Base-by-base conservation (phyloP, 2,113 vertebrate species). In the Zosterops japonicus region DNA sequence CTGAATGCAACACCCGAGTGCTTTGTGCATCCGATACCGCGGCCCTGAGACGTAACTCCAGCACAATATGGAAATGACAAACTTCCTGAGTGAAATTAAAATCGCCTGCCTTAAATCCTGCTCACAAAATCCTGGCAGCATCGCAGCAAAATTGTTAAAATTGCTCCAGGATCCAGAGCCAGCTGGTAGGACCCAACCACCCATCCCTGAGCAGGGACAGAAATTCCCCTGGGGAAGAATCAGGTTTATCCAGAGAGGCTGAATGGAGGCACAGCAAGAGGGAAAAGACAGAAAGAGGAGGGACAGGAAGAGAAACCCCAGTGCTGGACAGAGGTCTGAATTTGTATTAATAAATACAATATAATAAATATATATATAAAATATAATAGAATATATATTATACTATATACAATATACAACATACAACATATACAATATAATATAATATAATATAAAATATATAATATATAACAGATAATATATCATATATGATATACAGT, bases 1-100 rank as follows among this genome's bases (percentile, higher is more conserved):
- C 16, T 4, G 46, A 72, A 24, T 0, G 2, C 50, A 41, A 4
- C 1, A 13, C 3, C 46, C 12, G 5, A 56, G 33, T 14, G 14
- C 31, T 63, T 28, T 75, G 35, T 49, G 59, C 13, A 19, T 21
- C 76, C 19, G 28, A 17, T 29, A 20, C 14, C 55, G 4, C 0
- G 16, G 15, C 61, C 71, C 27, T 25, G 0, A 7, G 27, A 10
- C 12, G 14, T 3, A 92, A 63, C 28, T 19, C 22, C 31, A 41
- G 39, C 36, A 59, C 42, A 8, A 27, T 17, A 33, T 7, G 33
- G 74, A 64, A 83, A 77, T 91, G 11, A 53, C 2, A 13, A 64
- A 35, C 52, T 47, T 86, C 33, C 56, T 33, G 39, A 42, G 20
- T 72, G 41, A 49, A 88, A 71, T 68, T 27, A 47, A 75, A 71